A percentile compares a stretch with the other conserved stretches of the same genome.
These are phyloP conservation scores for Stenurella melanura DNA, from an alignment of 2,888 invertebrate species.

Conservation along the genomic window DNA sequence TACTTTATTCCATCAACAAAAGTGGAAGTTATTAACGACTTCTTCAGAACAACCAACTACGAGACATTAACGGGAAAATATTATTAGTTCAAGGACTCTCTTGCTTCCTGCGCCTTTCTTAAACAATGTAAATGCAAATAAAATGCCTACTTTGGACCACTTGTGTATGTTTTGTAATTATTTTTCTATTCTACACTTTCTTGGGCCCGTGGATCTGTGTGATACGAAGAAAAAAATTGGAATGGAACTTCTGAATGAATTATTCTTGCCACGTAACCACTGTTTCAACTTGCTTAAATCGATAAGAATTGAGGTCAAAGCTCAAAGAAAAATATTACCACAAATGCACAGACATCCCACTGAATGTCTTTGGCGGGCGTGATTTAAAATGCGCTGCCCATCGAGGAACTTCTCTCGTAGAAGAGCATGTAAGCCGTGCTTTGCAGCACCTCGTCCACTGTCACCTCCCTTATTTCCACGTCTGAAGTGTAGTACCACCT, in stretches of 20 bases:
- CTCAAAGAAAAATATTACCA: conserved; percentile 11
- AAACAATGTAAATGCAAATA: background rate
- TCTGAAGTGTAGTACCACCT: conserved; percentile 94
- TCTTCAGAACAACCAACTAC: too few species aligned
- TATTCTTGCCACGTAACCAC: background rate
- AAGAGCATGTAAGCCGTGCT: conserved; percentile 94
- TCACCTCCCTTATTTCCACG: conserved; percentile 87
- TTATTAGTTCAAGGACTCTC: too few species aligned
- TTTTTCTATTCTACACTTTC: background rate
- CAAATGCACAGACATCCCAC: conserved; percentile 26
- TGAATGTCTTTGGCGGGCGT: background rate
- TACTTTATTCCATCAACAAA: too few species aligned
- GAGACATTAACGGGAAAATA: too few species aligned
- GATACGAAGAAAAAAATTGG: background rate
- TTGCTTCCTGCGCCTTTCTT: background rate
- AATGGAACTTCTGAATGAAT: background rate
- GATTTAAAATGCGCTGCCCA: conserved; percentile 63
- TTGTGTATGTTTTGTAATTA: background rate
- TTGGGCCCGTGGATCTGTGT: background rate
- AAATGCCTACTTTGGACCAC: background rate
- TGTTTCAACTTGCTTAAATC: background rate
- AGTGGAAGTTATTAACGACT: too few species aligned
- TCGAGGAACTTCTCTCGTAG: conserved; percentile 81
- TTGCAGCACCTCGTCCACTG: conserved; percentile 87
- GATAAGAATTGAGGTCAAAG: background rate